phyloP scores from a whole-genome alignment of 2,113 vertebrate species.

The Oryzias celebensis region DNA sequence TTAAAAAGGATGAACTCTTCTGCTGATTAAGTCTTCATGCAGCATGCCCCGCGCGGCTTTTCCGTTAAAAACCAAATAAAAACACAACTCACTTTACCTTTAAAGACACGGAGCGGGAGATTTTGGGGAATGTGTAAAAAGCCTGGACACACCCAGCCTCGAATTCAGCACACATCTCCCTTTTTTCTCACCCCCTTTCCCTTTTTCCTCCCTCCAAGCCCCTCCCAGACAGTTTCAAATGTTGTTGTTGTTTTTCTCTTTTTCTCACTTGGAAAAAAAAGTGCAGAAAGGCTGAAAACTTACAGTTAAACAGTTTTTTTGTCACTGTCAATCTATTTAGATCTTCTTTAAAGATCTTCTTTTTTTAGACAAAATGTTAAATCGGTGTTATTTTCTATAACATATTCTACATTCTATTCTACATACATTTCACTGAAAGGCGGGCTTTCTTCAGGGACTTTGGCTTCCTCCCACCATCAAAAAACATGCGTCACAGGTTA shows the following conservation, averaged over 20 bases:
- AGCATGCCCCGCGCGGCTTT: neutral
- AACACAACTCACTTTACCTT: constrained; percentile 58
- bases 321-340: no score
- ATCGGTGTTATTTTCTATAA: no score
- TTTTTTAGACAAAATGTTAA: no score
- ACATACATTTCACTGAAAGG: no score
- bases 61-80: constrained; percentile 3
- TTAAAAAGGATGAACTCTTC: no score
- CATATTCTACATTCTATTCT: no score
- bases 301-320: neutral
- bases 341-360: no score
- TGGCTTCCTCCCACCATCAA: no score
- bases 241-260: constrained; percentile 5
- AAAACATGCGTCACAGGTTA: no score
- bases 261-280: constrained; percentile 16
- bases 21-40: no score
- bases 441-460: no score
- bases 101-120: constrained; percentile 52
- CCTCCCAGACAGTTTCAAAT: constrained; percentile 65
- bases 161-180: constrained; percentile 59
- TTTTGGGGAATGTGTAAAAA: constrained; percentile 62
- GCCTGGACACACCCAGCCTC: constrained; percentile 71
- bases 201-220: constrained; percentile 59
- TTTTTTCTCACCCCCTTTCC: constrained; percentile 59
- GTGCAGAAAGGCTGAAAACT: constrained; percentile 1